Conservation (phyloP, 2,888 invertebrate genomes). For the Onthophagus sagittarius region DNA sequence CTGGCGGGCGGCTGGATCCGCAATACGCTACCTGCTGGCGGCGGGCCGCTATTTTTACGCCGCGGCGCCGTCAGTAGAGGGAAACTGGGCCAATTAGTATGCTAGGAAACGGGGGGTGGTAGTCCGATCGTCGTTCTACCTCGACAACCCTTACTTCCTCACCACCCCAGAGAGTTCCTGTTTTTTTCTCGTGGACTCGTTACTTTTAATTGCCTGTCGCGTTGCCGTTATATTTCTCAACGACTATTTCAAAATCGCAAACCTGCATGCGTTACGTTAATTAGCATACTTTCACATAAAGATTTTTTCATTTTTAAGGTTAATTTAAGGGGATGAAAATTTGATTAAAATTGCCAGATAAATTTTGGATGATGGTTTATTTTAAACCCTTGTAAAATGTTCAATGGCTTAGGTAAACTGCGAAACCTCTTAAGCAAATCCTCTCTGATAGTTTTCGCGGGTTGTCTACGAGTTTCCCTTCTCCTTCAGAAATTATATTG, state of each 20-base stretch:
- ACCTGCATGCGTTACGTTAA: not conserved
- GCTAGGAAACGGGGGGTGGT: not conserved
- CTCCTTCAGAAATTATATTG: not conserved
- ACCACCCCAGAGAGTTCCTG: not conserved
- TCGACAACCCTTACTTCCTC: not conserved
- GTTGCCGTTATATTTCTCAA: not conserved
- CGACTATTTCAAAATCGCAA: not conserved
- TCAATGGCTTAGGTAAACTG: not conserved
- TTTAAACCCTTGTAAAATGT: not conserved
- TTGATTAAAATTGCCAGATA: too few relatives aligned
- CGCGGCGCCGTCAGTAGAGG: not conserved
- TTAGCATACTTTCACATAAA: not conserved
- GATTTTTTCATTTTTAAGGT: too few relatives aligned
- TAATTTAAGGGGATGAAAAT: too few relatives aligned
- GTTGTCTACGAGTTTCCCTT: not conserved
- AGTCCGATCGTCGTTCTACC: not conserved
- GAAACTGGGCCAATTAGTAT: conserved; percentile 11
- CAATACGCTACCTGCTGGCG: not conserved
- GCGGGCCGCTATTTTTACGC: conserved; percentile 9
- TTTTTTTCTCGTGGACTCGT: not conserved
- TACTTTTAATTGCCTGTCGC: not conserved
- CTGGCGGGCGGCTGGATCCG: conserved; percentile 15
- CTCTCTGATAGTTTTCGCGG: not conserved
- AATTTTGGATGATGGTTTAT: not conserved
- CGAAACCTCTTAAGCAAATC: not conserved